Conservation (phyloP, 2,888 invertebrate genomes). For the Nemurella pictetii region DNA sequence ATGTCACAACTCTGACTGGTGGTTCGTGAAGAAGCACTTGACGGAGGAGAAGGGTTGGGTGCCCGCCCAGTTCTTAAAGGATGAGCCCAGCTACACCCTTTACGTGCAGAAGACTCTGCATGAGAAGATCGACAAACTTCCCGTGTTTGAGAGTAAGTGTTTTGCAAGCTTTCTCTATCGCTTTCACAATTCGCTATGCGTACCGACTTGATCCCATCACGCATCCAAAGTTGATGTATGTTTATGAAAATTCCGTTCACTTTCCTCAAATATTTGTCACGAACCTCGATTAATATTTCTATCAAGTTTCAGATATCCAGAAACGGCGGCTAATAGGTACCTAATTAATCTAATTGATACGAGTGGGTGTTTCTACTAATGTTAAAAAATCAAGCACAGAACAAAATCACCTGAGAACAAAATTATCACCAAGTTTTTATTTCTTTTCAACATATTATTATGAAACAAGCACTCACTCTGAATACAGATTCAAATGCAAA, state of each 20-base stretch:
- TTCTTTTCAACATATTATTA: not conserved
- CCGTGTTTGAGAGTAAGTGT: conserved; percentile 87
- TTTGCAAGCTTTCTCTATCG: no score
- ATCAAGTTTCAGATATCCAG: not conserved
- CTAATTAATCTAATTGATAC: not conserved
- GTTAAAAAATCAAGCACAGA: not conserved
- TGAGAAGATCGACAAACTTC: conserved; percentile 88
- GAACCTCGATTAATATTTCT: not conserved
- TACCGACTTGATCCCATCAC: no score
- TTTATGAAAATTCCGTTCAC: not conserved
- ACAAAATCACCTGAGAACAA: not conserved
- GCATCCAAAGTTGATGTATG: not conserved
- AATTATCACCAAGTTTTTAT: not conserved
- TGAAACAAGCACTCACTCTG: not conserved
- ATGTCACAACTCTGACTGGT: conserved; percentile 87
- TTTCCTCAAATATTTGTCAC: not conserved
- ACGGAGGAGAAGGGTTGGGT: conserved; percentile 93
- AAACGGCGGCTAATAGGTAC: not conserved
- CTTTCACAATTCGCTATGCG: no score
- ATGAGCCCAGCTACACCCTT: conserved; percentile 76
- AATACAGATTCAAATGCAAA: not conserved
- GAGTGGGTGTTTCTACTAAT: not conserved
- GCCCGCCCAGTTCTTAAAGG: conserved; percentile 86
- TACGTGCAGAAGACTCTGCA: conserved; percentile 86
- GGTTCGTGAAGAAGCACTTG: conserved; percentile 86